Percentiles rank a stretch among this genome's conserved stretches.
These are phyloP conservation scores for Drosophila antonietae DNA, from an alignment of 2,888 invertebrate species.

Conservation along the genomic window DNA sequence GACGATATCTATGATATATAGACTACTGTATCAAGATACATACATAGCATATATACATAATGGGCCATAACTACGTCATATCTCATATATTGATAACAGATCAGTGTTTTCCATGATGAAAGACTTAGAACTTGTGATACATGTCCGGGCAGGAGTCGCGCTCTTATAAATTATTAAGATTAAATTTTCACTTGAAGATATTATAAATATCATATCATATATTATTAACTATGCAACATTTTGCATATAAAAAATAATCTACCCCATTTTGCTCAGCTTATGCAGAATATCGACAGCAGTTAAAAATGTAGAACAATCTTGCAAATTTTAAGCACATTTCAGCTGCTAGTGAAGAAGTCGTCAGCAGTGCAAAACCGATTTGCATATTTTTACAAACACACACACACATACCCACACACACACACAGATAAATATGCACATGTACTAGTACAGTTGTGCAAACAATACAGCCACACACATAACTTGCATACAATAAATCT, in stretches of 20 bases:
- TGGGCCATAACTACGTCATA: too few relatives aligned
- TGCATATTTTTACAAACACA: conserved; percentile 62
- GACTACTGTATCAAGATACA: not conserved
- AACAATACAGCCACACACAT: conserved; percentile 59
- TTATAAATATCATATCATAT: too few relatives aligned
- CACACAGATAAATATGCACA: conserved; percentile 2
- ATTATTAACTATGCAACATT: not conserved
- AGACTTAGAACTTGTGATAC: not conserved
- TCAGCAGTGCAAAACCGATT: conserved; percentile 71
- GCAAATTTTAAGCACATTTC: conserved; percentile 77
- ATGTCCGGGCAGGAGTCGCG: too few relatives aligned
- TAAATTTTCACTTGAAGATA: not conserved
- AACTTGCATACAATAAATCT: conserved; percentile 80
- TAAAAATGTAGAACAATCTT: conserved; percentile 71
- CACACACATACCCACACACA: conserved; percentile 6
- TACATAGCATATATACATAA: not conserved
- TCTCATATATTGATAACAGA: too few relatives aligned
- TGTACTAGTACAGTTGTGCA: conserved; percentile 46
- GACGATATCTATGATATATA: not conserved
- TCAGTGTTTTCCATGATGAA: too few relatives aligned
- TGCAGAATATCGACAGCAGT: conserved; percentile 58
- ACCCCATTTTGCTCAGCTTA: not conserved
- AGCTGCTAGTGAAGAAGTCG: conserved; percentile 70
- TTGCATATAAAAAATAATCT: not conserved
- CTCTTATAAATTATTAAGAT: not conserved